Base-by-base conservation (phyloP, 2,888 invertebrate genomes). In the Drosophila mettleri region DNA sequence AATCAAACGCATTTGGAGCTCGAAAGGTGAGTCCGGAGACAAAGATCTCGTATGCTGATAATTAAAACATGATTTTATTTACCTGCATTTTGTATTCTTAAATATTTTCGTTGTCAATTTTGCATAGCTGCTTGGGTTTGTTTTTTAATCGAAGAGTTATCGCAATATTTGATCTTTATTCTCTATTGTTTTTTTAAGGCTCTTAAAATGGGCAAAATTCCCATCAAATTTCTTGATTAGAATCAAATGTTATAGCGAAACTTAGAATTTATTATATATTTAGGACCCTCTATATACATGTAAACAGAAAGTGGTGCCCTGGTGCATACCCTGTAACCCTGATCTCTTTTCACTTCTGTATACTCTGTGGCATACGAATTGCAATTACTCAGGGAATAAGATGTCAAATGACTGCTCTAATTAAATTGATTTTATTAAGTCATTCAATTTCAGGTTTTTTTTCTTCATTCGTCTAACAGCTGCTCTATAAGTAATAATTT, bases 1-100 rank as follows among this genome's bases (percentile, higher is more conserved):
- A 83, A 78, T 73, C 84, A 74, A 74, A 70, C 66, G 71, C 77
- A 80, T 45, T 33, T 87, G 65, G 88, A 88, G 78, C 72, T 88
- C 29, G 88, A 88, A 79, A 89, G 88, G 88, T 88, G 62, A 83
- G 88, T 78, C 7, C 18, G 18, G 0, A 1, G 6, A 1, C 38
- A 43, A 7, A 29, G 41, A 68, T 62, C 24, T 2, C 16, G 24
- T 2, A 20, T 24, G 16, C 51, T 39, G 45, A 71, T 60, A 46
- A 60, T 36, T 34, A 57, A 27, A 51, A 20, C 52, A 52, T 18
- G 43, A 54, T 54, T 54, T 54, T 22, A 41, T 33, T 41, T 43
- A 24, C 33, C 43, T 34, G 34, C 3, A 22, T 31, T 43, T 18
- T n/a, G 27, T 41, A 22, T 33, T 34, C 14, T 20, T 10, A 31